Base-by-base conservation (phyloP, 2,888 invertebrate genomes). In the Merodon equestris region DNA sequence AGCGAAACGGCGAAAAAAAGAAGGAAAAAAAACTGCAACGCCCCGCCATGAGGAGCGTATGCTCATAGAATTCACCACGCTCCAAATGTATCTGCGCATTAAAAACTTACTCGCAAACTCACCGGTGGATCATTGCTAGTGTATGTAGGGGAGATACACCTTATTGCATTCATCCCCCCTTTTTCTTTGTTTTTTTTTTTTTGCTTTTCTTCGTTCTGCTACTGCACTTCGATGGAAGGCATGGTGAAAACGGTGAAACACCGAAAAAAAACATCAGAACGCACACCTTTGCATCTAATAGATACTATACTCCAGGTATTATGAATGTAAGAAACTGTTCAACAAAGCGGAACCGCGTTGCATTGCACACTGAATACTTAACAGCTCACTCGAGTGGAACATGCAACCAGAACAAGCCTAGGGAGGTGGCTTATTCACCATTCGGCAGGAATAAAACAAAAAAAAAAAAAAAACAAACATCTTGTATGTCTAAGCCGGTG, bases 31-130 rank as follows among this genome's bases (percentile, higher is more conserved):
- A 63, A 75, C 19, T 79, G 79, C 74, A 79, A 74, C 79, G 79
- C 79, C 79, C 79, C 79, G 64, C 79, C 64, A 64, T 40, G 73
- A 58, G 66, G 71, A 71, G 71, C 47, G 27, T 27, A 27, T 27
- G 3, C 7, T 7, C 27, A 71, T 38, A 44, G 73, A 74, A 79
- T 38, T 79, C 79, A 79, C 79, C 79, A 79, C 60, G 53, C 73
- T 27, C 27, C 47, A 66, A 76, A 56, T 64, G 79, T 60, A 70
- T 70, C 79, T 79, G 79, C 79, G 79, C 74, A 64, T 48, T 73
- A 40, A 56, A 14, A 27, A 27, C 27, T 27, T 27, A 27, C 27
- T 27, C 27, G 27, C 27, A 27, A 27, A 27, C 27, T 27, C 27
- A 27, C 27, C 27, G 27, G 7, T 27, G 3, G 27, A 27, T 27